A percentile compares a stretch with the other conserved stretches of the same genome.
These are phyloP conservation scores for Cistogaster globosa DNA, from an alignment of 2,888 invertebrate species.

Conservation along the genomic window DNA sequence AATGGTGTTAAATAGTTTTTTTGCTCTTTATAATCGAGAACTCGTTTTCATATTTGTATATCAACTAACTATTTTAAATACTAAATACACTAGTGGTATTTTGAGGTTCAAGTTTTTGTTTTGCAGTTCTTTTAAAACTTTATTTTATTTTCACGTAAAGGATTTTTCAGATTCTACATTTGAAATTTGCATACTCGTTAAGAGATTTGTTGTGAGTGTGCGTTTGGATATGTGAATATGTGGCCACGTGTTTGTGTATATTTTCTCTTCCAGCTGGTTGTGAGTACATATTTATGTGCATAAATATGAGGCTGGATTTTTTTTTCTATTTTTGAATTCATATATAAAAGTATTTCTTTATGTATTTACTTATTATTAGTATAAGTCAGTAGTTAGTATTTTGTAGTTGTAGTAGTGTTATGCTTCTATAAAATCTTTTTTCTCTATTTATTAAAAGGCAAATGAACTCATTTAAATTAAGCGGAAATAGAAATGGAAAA, in stretches of 20 bases:
- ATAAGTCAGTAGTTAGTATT: constrained; percentile 40
- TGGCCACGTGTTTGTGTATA: constrained; percentile 10
- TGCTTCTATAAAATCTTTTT: neutral
- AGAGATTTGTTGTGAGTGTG: neutral
- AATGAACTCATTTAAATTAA: constrained; percentile 71
- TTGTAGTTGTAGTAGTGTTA: constrained; percentile 20
- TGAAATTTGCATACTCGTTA: constrained; percentile 34
- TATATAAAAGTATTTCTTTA: neutral
- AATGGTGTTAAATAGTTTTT: constrained; percentile 26
- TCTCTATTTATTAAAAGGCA: constrained; percentile 47
- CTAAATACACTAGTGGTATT: constrained; percentile 38
- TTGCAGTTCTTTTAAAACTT: neutral
- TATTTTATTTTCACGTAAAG: constrained; percentile 3
- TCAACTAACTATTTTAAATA: constrained; percentile 37
- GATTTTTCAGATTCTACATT: constrained; percentile 20
- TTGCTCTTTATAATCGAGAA: constrained; percentile 11
- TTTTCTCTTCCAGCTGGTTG: constrained; percentile 6
- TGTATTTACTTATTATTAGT: constrained; percentile 36
- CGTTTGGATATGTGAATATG: neutral
- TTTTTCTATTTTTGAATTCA: neutral
- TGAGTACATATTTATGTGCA: neutral
- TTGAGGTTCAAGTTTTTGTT: constrained; percentile 35
- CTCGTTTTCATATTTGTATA: constrained; percentile 39
- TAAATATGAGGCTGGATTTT: constrained; percentile 28
- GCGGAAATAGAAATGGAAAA: constrained; percentile 70